phyloP scores from a whole-genome alignment of 2,888 invertebrate genomes.

The Thecocarcelia acutangulata region DNA sequence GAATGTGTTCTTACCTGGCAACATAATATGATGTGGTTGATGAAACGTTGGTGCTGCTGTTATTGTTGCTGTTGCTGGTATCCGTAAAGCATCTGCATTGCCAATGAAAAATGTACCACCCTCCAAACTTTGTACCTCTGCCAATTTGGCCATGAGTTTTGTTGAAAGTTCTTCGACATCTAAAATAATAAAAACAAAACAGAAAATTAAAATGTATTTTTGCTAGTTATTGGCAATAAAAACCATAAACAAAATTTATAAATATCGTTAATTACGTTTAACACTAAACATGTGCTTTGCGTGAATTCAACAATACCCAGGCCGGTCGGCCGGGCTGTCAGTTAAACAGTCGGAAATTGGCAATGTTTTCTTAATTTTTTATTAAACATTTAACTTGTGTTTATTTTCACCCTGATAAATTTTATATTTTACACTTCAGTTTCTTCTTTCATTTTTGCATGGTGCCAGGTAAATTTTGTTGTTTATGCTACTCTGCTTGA shows the following conservation, averaged over 20 bases:
- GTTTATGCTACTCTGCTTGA: background rate
- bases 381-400: background rate
- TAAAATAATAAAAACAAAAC: conserved; percentile 72
- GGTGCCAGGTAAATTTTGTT: conserved; percentile 32
- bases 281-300: conserved; percentile 44
- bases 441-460: conserved; percentile 5
- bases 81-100: conserved; percentile 79
- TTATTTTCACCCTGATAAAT: background rate
- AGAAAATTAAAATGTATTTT: conserved; percentile 2
- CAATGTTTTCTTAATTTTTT: background rate
- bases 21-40: conserved; percentile 80
- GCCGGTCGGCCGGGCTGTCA: conserved; percentile 27
- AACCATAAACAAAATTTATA: conserved; percentile 25
- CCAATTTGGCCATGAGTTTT: conserved; percentile 81
- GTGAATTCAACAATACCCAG: conserved; percentile 8
- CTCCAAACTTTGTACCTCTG: conserved; percentile 81
- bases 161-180: conserved; percentile 82
- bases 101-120: conserved; percentile 81
- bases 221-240: conserved; percentile 1
- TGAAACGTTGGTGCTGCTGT: conserved; percentile 73
- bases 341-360: background rate
- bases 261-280: conserved; percentile 40
- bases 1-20: conserved; percentile 77
- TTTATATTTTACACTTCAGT: conserved; percentile 38
- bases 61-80: conserved; percentile 71